phyloP scores from a whole-genome alignment of 2,113 vertebrate species.

The Tachuris rubrigastra region DNA sequence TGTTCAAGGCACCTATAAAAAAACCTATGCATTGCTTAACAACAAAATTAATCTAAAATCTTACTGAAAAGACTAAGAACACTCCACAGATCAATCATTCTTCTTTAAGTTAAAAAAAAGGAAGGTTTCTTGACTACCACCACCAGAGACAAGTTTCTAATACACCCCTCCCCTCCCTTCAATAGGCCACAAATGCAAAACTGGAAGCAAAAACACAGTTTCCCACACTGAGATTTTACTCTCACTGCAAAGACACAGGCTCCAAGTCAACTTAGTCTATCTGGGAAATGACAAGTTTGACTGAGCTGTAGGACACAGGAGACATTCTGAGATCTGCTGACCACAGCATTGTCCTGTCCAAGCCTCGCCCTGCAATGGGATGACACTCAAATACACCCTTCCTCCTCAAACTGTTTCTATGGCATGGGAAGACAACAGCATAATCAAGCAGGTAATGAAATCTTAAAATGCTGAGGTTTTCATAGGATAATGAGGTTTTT shows the following conservation, averaged over 20 bases:
- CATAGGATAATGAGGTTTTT: not conserved
- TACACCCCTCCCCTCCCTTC: accelerated
- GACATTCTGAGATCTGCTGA: not conserved
- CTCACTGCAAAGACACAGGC: not conserved
- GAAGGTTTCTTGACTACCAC: not conserved
- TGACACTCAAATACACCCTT: not conserved
- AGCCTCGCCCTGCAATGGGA: not conserved
- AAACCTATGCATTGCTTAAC: not conserved
- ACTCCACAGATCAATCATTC: not conserved
- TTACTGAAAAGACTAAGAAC: not conserved
- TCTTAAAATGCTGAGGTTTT: not conserved
- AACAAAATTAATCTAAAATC: not conserved
- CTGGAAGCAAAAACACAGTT: not conserved
- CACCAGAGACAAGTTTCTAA: not conserved
- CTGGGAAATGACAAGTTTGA: not conserved
- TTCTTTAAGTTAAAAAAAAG: not conserved
- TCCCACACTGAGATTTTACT: not conserved
- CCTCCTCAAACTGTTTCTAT: not conserved
- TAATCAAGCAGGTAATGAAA: not conserved
- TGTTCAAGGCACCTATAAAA: not conserved
- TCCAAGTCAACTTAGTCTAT: accelerated
- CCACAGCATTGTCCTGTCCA: not conserved
- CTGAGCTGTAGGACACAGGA: not conserved
- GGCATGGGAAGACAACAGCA: not conserved
- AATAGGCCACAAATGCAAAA: not conserved